Base-by-base conservation (phyloP, 2,888 invertebrate species). In the Micoletzkya japonica region DNA sequence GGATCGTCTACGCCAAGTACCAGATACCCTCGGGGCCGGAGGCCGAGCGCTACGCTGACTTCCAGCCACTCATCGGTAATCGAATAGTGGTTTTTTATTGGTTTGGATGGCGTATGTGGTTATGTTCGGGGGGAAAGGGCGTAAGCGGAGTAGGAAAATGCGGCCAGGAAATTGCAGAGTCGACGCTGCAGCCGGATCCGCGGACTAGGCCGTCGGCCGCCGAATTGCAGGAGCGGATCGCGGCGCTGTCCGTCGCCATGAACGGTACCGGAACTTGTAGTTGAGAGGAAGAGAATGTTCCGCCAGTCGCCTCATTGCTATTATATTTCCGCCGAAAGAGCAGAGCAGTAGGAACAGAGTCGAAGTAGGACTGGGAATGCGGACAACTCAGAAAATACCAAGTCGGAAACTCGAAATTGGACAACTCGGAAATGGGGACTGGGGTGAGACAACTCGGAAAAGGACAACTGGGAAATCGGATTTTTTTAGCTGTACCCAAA, bases 1-100 rank as follows among this genome's bases (percentile, higher is more conserved):
- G 95, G 59, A 97, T 99, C 80, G 89, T 97, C 71, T 98, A 98
- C 88, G 96, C 93, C 77, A 97, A 97, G 86, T 98, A 92, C 87
- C 90, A 90, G 74, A 89, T 94, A 72, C 93, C 92, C 74, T 57
- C 91, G 32, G 90, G 90, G 66, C 58, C 91, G 32, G 90, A 90
- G 66, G 93, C 95, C 87, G 90, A 91, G 68, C 90, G 91, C 81
- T 92, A 91, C 85, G 89, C 90, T 77, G 92, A 93, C 86, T 93
- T 95, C 86, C 92, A 95, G 86, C 92, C 94, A 81, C 90, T 94
- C 70, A 93, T 95, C 83, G 90, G 93, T 92, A 88, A 90, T 54
- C 7, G 14, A n/a, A 54, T 54, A 14, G 20, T 44, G 10, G 44
- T 10, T 54, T 24, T 24, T 54, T 24, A 26, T 24, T 54, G 17